phyloP scores from a whole-genome alignment of 23 tunicate species.

The Phallusia fumigata region DNA sequence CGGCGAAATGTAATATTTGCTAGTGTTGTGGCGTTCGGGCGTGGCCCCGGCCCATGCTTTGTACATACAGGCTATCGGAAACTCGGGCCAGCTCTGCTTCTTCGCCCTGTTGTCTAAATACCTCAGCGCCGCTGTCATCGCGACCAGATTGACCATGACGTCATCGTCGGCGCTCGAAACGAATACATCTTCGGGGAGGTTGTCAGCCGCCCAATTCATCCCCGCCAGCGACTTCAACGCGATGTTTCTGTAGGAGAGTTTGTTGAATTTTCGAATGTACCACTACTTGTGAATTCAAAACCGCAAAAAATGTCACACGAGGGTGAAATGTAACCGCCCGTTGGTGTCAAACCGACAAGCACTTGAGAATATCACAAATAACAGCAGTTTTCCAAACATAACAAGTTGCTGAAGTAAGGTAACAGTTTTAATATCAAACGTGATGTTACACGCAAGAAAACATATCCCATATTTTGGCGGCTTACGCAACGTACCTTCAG shows the following conservation, averaged over 20 bases:
- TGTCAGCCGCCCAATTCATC: constrained; percentile 6
- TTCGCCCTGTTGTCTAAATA: background rate
- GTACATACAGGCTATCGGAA: constrained; percentile 6
- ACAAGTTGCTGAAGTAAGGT: too few relatives aligned
- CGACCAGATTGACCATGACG: background rate
- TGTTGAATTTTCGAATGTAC: background rate
- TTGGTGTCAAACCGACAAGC: too few relatives aligned
- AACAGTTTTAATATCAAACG: too few relatives aligned
- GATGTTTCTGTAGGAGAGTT: background rate
- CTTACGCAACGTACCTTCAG: too few relatives aligned
- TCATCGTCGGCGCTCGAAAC: background rate
- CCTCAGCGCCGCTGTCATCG: background rate
- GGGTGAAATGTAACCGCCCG: too few relatives aligned
- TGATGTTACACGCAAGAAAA: too few relatives aligned
- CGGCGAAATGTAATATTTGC: constrained; percentile 3
- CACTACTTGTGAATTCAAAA: too few relatives aligned
- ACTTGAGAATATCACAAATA: too few relatives aligned
- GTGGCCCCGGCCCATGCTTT: background rate
- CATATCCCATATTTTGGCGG: too few relatives aligned
- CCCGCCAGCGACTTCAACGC: constrained; percentile 9
- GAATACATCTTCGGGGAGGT: background rate
- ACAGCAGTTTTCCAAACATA: too few relatives aligned
- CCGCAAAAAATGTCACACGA: too few relatives aligned
- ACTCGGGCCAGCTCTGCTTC: background rate
- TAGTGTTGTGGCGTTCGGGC: background rate